A percentile compares a stretch with the other conserved stretches of the same genome.
These are phyloP conservation scores for Thaumatotibia leucotreta DNA, from an alignment of 1,140 invertebrate species.

Conservation along the genomic window DNA sequence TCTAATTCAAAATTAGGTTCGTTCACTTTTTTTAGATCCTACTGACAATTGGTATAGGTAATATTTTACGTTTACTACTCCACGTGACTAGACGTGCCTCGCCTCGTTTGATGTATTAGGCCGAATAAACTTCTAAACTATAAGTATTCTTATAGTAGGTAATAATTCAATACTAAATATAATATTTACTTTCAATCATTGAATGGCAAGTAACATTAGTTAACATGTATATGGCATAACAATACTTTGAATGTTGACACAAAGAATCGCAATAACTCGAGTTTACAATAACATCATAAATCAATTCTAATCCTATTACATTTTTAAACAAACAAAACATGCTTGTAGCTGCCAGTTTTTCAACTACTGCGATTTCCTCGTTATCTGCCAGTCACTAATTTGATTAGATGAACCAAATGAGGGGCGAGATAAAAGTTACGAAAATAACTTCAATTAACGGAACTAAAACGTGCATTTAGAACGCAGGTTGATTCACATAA, in stretches of 20 bases:
- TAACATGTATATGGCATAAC: slow-evolving; percentile 15
- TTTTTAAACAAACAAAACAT: neutral
- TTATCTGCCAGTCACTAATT: neutral
- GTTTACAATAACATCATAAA: neutral
- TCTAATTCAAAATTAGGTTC: too few species aligned
- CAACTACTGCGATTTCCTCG: neutral
- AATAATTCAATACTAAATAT: neutral
- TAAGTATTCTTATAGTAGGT: too few species aligned
- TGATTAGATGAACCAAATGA: neutral
- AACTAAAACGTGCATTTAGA: neutral
- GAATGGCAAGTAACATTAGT: neutral
- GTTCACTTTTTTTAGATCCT: too few species aligned
- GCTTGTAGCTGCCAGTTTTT: neutral
- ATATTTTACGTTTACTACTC: too few species aligned
- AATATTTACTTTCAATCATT: neutral
- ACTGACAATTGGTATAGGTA: too few species aligned
- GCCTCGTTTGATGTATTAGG: too few species aligned
- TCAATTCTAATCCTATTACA: neutral
- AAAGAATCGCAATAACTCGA: neutral
- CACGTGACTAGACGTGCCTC: too few species aligned
- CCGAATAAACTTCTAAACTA: too few species aligned
- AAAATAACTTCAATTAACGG: neutral
- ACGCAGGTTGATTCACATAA: neutral
- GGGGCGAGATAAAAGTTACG: neutral
- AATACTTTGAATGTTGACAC: neutral